These are phyloP conservation scores for Halictus quadricinctus DNA, from an alignment of 2,888 invertebrate genomes.

Conservation along the genomic window DNA sequence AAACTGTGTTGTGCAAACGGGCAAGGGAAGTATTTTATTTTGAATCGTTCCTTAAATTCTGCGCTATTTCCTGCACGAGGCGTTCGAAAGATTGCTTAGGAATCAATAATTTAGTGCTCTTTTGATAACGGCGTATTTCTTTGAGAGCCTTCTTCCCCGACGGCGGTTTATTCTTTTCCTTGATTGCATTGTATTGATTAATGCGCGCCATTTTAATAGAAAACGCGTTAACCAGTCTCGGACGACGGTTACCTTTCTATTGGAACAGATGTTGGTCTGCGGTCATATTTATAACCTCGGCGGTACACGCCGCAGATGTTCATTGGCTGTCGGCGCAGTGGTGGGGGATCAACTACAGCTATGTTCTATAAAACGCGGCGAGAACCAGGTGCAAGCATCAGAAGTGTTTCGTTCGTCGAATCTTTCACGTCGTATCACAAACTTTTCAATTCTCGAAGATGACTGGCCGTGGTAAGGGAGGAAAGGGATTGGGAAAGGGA, in stretches of 20 bases:
- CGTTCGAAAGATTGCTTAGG: constrained; percentile 28
- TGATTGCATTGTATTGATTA: constrained; percentile 30
- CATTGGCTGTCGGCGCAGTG: not conserved
- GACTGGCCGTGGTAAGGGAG: constrained; percentile 77
- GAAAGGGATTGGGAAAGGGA: constrained; percentile 84
- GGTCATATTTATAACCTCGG: constrained; percentile 30
- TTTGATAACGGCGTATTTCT: constrained; percentile 35
- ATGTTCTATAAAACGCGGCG: constrained; percentile 17
- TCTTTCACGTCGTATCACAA: too few species aligned
- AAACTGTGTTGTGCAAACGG: not conserved
- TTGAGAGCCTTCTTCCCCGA: not conserved
- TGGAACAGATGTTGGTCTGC: not conserved
- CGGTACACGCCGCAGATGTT: not conserved
- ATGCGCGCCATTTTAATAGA: constrained; percentile 31
- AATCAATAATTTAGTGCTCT: constrained; percentile 36
- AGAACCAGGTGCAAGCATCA: not conserved
- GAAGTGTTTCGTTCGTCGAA: not conserved
- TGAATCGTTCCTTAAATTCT: constrained; percentile 17
- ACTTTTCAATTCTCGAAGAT: constrained; percentile 22
- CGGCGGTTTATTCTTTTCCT: not conserved
- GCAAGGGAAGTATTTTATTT: not conserved
- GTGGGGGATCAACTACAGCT: not conserved
- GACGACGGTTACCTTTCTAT: not conserved
- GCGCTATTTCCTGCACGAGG: constrained; percentile 38
- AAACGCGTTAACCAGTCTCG: not conserved